Base-by-base conservation (phyloP, 2,797 vertebrate genomes). In the Cyprinodon diabolis region DNA sequence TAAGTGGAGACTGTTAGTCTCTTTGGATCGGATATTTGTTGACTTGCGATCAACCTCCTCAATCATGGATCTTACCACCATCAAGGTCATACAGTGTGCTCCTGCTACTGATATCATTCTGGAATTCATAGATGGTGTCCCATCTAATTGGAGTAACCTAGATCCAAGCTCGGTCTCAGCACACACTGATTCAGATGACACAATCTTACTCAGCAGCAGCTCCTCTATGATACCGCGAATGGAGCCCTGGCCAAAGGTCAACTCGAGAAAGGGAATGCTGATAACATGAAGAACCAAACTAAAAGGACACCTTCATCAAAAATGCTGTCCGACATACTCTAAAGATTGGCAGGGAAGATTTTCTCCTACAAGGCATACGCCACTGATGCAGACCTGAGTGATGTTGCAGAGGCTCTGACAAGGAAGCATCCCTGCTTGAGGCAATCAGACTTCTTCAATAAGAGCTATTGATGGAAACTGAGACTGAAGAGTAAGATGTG, bases 391-490 rank as follows among this genome's bases (percentile, higher is more conserved):
- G 55, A 79, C 57, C 49, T 79, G 56, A 30, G 54, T 74, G 77
- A 79, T 52, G 77, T 79, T 25, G 77, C 77, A 70, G 72, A 79
- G 77, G 77, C 77, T 56, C 47, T 70, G 23, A 79, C 67, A 71
- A 19, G 49, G 68, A 79, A 65, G 25, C 74, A 65, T 69, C 74
- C 74, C 74, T 70, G 74, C 68, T 35, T 78, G 71, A 75, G 72
- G 49, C 69, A 82, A 78, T 68, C 76, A 78, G 80, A 65, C 57
- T 75, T 68, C 54, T 78, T 78, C 68, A 78, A 75, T 70, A 67
- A 82, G 62, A 75, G 76, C 49, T 82, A 78, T 4, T 71, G 76
- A 68, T 78, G 68, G 51, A 69, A 69, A 69, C 67, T 69, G 49
- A 69, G 15, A 21, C 67, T 69, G 8, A 54, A 69, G 51, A 69